These are phyloP conservation scores for Drosophila parabipectinata DNA, from an alignment of 1,140 invertebrate genomes.

Conservation along the genomic window DNA sequence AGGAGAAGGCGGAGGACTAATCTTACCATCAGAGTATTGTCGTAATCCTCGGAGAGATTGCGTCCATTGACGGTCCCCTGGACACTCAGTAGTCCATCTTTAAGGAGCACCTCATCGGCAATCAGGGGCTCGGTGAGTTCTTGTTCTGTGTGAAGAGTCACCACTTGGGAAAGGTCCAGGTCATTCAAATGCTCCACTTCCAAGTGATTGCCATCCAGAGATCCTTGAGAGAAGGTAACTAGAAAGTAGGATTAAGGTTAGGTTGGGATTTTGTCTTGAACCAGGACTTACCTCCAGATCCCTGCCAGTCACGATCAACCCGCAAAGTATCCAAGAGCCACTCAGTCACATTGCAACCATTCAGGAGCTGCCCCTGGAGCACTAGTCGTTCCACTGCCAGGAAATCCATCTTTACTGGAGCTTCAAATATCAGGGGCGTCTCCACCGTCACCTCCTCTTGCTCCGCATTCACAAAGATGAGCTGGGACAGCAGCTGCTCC, in stretches of 20 bases:
- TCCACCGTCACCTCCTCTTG: conserved; percentile 24
- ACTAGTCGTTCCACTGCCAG: conserved; percentile 20
- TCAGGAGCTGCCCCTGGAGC: conserved; percentile 36
- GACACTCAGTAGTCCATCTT: conserved; percentile 30
- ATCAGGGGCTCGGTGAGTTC: conserved; percentile 35
- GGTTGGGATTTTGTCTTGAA: neutral
- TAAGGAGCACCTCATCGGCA: conserved; percentile 53
- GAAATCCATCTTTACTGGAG: conserved; percentile 24
- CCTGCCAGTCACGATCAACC: conserved; percentile 51
- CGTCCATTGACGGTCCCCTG: conserved; percentile 51
- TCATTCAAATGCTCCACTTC: conserved; percentile 54
- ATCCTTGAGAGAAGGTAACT: conserved; percentile 53
- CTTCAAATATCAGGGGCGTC: conserved; percentile 49
- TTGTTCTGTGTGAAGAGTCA: conserved; percentile 69
- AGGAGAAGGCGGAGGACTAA: too few relatives aligned
- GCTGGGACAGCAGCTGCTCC: conserved; percentile 36
- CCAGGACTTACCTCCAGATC: conserved; percentile 10
- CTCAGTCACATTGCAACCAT: conserved; percentile 60
- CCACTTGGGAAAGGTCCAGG: conserved; percentile 51
- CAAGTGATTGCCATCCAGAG: conserved; percentile 62
- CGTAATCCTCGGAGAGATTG: conserved; percentile 58
- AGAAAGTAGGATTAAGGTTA: neutral
- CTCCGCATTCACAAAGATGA: conserved; percentile 47
- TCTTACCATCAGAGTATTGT: conserved; percentile 77
- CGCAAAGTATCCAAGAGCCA: conserved; percentile 70